A percentile compares a stretch with the other conserved stretches of the same genome.
Evolutionary conservation across 2,888 invertebrate species (phyloP).

Genomic region (Liopterus haemorrhoidalis): DNA sequence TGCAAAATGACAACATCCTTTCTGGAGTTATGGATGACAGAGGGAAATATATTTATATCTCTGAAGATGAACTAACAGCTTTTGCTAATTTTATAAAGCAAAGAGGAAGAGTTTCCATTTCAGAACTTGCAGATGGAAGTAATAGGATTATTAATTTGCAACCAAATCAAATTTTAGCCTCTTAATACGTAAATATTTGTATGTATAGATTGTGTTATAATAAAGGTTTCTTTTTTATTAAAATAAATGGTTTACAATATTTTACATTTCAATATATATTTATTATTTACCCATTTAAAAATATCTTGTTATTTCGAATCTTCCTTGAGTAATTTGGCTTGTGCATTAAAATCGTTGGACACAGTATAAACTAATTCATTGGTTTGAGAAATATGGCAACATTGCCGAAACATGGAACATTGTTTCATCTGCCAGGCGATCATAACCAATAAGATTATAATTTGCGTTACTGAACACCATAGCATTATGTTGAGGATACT

Average conservation of each 20-base stretch:
- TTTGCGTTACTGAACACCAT: slow-evolving; percentile 96
- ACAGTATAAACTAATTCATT: slow-evolving; percentile 84
- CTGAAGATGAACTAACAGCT: slow-evolving; percentile 79
- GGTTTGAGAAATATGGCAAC: too few species aligned
- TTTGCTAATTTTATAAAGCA: slow-evolving; percentile 95
- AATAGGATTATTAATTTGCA: slow-evolving; percentile 84
- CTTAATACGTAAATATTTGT: too few species aligned
- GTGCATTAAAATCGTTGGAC: too few species aligned
- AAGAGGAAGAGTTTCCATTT: slow-evolving; percentile 87
- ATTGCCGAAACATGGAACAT: slow-evolving; percentile 98
- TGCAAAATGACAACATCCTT: slow-evolving; percentile 76
- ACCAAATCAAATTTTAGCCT: slow-evolving; percentile 45
- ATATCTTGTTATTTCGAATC: too few species aligned
- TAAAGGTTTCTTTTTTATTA: too few species aligned
- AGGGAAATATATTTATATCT: slow-evolving; percentile 98
- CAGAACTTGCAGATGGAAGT: slow-evolving; percentile 90
- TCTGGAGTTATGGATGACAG: slow-evolving; percentile 97
- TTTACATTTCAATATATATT: too few species aligned
- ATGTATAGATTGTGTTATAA: too few species aligned
- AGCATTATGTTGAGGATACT: slow-evolving; percentile 92
- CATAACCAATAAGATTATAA: slow-evolving; percentile 80
- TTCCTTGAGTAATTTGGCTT: too few species aligned
- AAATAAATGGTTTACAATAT: too few species aligned
- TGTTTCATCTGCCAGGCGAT: slow-evolving; percentile 99
- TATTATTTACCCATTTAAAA: too few species aligned